These are phyloP conservation scores for Tipula lateralis DNA, from an alignment of 2,888 invertebrate species.

Conservation along the genomic window DNA sequence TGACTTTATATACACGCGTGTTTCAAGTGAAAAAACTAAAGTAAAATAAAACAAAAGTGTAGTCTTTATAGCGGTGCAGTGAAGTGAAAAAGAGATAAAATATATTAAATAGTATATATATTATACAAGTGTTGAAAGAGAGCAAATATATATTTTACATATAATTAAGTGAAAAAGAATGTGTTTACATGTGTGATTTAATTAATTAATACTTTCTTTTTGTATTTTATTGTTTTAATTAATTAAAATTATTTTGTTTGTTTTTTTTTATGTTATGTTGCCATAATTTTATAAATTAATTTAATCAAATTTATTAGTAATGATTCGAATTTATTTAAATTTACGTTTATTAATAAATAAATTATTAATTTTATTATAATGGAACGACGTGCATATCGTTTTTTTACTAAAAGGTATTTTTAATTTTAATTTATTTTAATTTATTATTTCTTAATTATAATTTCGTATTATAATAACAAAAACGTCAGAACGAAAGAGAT, in stretches of 20 bases:
- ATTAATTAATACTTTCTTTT: constrained; percentile 11
- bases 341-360: neutral
- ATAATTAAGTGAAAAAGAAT: neutral
- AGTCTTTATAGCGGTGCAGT: neutral
- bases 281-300: constrained; percentile 27
- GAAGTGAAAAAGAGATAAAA: constrained; percentile 3
- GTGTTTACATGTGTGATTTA: constrained; percentile 19
- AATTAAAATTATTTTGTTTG: constrained; percentile 20
- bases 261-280: constrained; percentile 27
- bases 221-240: neutral
- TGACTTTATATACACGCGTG: neutral
- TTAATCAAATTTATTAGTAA: neutral
- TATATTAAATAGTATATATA: neutral
- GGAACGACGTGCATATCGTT: constrained; percentile 75
- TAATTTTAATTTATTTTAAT: constrained; percentile 42
- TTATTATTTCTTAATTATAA: constrained; percentile 31
- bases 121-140: neutral
- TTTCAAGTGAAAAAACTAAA: neutral
- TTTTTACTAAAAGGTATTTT: constrained; percentile 77
- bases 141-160: neutral
- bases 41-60: neutral
- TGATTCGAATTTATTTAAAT: constrained; percentile 43
- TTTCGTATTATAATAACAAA: constrained; percentile 25
- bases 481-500: neutral
- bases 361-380: constrained; percentile 55